Base-by-base conservation (phyloP, 2,113 vertebrate genomes). In the Marcusenius ussheri region DNA sequence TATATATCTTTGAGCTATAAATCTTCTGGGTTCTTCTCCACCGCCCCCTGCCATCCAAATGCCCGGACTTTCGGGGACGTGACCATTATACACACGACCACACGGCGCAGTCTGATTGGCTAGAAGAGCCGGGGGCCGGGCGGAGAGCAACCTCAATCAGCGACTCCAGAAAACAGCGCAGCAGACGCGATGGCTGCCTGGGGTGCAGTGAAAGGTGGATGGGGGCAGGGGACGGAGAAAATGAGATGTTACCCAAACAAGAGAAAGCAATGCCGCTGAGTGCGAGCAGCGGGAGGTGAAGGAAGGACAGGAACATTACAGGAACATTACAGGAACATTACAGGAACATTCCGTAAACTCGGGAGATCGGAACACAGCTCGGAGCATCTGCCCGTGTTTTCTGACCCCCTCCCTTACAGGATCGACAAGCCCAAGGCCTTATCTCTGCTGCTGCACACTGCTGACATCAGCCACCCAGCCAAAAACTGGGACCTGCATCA, bases 381-480 rank as follows among this genome's bases (percentile, higher is more conserved):
- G 0, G 56, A 70, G n/a, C 62, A 70, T 70, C 62, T 7, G 35
- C 35, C 31, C 5, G 0, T 19, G 31, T 39, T 80, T 6, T 42
- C 39, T 39, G 35, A 39, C 35, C 19, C 35, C 74, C 35, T 19
- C 74, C 74, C 74, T 42, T 17, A 42, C 94, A 99, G 98, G 94
- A 96, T 99, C 80, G 98, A 99, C 94, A 99, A 99, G 93, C 97
- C 98, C 19, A 99, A 99, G 96, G 98, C 98, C 35, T 95, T 99
- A 93, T 99, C 98, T 50, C 94, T 99, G 92, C 96, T 99, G 93
- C 94, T 99, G 91, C 98, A 99, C 95, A 98, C 98, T 5, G 98
- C 98, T 62, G 98, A 99, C 95, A 99, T 99, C 93, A 99, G 98
- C 93, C 98, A 99, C 93, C 98, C 98, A 0, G 98, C 98, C 77